Percentiles rank a stretch among this genome's conserved stretches.
Evolutionary conservation across 2,888 invertebrate genomes (phyloP).

Genomic region (Ophion costatus): DNA sequence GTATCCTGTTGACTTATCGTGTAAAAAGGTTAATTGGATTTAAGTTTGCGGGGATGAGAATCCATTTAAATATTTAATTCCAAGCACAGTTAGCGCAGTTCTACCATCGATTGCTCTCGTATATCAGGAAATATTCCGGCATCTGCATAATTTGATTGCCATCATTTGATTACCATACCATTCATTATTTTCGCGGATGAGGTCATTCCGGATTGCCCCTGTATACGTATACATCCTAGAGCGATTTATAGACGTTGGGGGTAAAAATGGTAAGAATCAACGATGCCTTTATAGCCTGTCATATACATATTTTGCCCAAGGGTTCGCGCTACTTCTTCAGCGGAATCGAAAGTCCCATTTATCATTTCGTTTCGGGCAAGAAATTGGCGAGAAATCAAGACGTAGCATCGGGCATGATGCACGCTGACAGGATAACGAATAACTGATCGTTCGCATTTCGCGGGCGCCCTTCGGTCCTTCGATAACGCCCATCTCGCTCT

Average conservation of each 20-base stretch:
- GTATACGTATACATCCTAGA: constrained; percentile 4
- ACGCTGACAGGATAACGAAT: constrained; percentile 54
- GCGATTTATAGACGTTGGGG: background rate
- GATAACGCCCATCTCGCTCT: constrained; percentile 63
- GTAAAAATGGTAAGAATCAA: background rate
- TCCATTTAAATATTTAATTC: constrained; percentile 33
- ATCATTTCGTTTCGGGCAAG: constrained; percentile 39
- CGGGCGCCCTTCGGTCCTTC: constrained; percentile 14
- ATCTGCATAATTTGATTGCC: constrained; percentile 31
- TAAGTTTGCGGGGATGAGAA: constrained; percentile 13
- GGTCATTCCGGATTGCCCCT: constrained; percentile 11
- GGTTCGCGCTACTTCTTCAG: background rate
- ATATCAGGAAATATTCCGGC: constrained; percentile 10
- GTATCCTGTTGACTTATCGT: constrained; percentile 10
- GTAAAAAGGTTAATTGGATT: constrained; percentile 42
- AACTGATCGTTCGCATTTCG: constrained; percentile 53
- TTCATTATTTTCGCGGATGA: constrained; percentile 32
- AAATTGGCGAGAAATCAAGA: constrained; percentile 62
- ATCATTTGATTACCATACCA: background rate
- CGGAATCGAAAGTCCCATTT: constrained; percentile 40
- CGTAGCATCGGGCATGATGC: constrained; percentile 41
- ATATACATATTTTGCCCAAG: background rate
- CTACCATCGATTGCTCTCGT: constrained; percentile 15
- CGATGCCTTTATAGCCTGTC: background rate
- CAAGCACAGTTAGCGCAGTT: constrained; percentile 9